Evolutionary conservation across 2,797 vertebrate species (phyloP).

Genomic region (Orientallactaga sibirica): DNA sequence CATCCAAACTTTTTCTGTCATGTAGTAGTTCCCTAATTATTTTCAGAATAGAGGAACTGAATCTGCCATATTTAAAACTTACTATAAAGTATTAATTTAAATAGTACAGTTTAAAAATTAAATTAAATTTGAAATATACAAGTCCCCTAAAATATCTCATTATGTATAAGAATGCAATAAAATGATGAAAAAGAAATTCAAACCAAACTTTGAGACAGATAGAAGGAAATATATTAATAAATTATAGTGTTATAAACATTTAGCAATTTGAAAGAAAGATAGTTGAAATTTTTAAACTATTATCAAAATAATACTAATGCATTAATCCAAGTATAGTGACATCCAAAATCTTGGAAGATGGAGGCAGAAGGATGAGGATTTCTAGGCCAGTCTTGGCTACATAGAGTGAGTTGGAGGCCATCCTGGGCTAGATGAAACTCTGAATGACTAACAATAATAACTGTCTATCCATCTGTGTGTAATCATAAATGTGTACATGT

Average conservation of each 20-base stretch:
- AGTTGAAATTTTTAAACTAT: background rate
- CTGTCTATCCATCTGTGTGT: background rate
- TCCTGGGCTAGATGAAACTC: background rate
- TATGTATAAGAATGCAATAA: conserved; percentile 38
- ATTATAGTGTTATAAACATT: background rate
- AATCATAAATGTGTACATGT: too few relatives aligned
- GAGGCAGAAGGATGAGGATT: background rate
- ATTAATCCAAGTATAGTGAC: background rate
- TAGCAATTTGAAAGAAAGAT: background rate
- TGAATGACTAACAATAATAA: background rate
- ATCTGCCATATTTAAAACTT: conserved; percentile 1
- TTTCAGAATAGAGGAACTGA: background rate
- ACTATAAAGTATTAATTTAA: conserved; percentile 31
- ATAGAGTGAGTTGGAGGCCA: background rate
- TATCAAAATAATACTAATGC: background rate
- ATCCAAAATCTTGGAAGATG: background rate
- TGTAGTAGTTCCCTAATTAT: background rate
- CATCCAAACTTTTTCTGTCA: conserved; percentile 18
- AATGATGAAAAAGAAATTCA: conserved; percentile 38
- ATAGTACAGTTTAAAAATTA: background rate
- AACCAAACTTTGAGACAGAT: background rate
- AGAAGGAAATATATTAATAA: conserved; percentile 37
- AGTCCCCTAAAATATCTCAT: conserved; percentile 11
- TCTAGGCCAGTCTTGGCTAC: background rate
- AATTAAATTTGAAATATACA: background rate